Evolutionary conservation across 2,113 vertebrate genomes (phyloP).

Genomic region (Megaceryle maxima): DNA sequence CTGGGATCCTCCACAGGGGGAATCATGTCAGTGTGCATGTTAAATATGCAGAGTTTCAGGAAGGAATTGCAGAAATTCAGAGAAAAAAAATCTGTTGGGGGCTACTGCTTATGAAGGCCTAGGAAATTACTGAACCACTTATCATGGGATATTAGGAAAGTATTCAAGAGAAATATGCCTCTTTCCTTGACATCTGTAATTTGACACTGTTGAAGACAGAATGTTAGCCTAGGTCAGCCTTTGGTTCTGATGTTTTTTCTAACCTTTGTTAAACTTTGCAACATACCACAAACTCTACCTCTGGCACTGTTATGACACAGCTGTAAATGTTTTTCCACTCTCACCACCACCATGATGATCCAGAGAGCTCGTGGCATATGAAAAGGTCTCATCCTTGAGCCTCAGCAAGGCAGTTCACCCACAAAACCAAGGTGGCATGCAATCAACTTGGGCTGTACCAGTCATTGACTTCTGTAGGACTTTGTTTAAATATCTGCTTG

Average conservation of each 20-base stretch:
- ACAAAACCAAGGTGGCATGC: fast-evolving
- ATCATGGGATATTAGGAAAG: not conserved
- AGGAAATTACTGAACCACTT: not conserved
- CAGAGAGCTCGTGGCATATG: not conserved
- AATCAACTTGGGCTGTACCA: not conserved
- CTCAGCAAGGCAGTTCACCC: not conserved
- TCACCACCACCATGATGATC: fast-evolving
- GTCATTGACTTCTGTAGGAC: not conserved
- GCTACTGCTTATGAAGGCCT: not conserved
- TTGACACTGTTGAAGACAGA: not conserved
- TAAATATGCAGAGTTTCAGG: not conserved
- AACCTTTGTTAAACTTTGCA: not conserved
- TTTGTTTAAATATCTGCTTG: not conserved
- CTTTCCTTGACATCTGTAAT: not conserved
- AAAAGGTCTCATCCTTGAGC: not conserved
- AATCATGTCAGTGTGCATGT: not conserved
- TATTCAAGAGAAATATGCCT: not conserved
- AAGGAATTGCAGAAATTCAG: not conserved
- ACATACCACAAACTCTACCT: not conserved
- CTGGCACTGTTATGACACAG: not conserved
- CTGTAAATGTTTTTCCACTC: not conserved
- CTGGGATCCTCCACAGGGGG: not conserved
- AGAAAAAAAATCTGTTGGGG: not conserved
- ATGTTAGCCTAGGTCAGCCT: not conserved
- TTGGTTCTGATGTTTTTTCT: not conserved